phyloP scores from a whole-genome alignment of 2,888 invertebrate genomes.

The Cantharis rufa region DNA sequence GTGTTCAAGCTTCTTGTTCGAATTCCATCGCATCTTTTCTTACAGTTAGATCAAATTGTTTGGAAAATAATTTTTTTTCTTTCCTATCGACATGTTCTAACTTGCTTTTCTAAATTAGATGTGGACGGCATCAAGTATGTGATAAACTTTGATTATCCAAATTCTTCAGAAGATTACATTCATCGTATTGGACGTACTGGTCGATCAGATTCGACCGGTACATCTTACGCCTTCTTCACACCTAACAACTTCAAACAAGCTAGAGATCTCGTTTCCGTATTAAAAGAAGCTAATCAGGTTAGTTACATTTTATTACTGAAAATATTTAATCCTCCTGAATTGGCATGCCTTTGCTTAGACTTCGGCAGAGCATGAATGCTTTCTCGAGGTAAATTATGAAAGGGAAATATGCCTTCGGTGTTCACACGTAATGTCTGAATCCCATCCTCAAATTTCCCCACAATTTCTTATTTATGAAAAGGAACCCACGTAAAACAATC shows the following conservation, averaged over 20 bases:
- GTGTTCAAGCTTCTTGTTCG: neutral
- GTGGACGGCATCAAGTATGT: constrained; percentile 96
- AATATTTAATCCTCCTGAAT: constrained; percentile 50
- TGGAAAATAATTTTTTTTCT: neutral
- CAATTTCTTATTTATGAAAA: constrained; percentile 18
- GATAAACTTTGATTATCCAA: constrained; percentile 95
- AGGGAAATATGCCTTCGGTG: constrained; percentile 80
- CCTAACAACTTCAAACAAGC: constrained; percentile 86
- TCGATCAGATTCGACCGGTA: constrained; percentile 83
- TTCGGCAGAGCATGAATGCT: constrained; percentile 75
- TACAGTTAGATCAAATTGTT: neutral
- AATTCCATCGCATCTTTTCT: neutral
- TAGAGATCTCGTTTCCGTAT: constrained; percentile 83
- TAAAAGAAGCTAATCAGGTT: constrained; percentile 88
- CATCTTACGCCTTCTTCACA: constrained; percentile 95
- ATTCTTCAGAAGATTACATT: constrained; percentile 93
- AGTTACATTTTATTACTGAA: constrained; percentile 35
- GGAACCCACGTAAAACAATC: neutral
- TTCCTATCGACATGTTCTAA: neutral
- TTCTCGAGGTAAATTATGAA: constrained; percentile 68
- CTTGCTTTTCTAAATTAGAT: constrained; percentile 64
- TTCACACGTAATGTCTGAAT: constrained; percentile 74
- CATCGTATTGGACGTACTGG: constrained; percentile 95
- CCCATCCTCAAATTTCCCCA: constrained; percentile 67
- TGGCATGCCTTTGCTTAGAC: neutral